These are phyloP conservation scores for Proales similis DNA, from an alignment of 1,140 invertebrate genomes.

Conservation along the genomic window DNA sequence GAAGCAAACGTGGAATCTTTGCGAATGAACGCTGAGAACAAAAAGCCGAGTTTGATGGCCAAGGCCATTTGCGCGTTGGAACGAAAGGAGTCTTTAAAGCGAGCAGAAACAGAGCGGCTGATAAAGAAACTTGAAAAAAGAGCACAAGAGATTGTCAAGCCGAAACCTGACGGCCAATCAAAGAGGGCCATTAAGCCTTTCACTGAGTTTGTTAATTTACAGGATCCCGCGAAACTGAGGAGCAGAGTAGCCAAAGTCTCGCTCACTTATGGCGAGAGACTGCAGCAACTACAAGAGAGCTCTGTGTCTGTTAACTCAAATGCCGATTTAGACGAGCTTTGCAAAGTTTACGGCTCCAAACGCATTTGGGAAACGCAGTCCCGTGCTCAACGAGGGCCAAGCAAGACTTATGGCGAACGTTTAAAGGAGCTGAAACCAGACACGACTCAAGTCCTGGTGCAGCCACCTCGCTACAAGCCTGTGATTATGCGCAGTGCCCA, in stretches of 20 bases:
- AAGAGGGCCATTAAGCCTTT: not conserved
- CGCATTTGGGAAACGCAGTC: not conserved
- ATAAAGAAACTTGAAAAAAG: slow-evolving; percentile 26
- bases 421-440: not conserved
- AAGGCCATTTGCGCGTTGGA: not conserved
- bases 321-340: not conserved
- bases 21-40: not conserved
- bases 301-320: not conserved
- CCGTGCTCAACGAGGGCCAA: not conserved
- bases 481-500: no score
- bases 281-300: slow-evolving; percentile 19
- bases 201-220: not conserved
- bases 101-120: not conserved
- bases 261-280: slow-evolving; percentile 7
- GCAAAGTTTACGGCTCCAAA: slow-evolving; percentile 25
- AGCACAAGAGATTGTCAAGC: not conserved
- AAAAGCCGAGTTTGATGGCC: slow-evolving; percentile 19
- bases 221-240: slow-evolving; percentile 8
- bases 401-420: not conserved
- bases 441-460: not conserved
- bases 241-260: not conserved
- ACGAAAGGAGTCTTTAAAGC: not conserved
- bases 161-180: not conserved
- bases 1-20: not conserved
- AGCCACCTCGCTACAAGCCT: no score